Evolutionary conservation across 1,140 invertebrate species (phyloP).

Genomic region (Pissodes strobi): DNA sequence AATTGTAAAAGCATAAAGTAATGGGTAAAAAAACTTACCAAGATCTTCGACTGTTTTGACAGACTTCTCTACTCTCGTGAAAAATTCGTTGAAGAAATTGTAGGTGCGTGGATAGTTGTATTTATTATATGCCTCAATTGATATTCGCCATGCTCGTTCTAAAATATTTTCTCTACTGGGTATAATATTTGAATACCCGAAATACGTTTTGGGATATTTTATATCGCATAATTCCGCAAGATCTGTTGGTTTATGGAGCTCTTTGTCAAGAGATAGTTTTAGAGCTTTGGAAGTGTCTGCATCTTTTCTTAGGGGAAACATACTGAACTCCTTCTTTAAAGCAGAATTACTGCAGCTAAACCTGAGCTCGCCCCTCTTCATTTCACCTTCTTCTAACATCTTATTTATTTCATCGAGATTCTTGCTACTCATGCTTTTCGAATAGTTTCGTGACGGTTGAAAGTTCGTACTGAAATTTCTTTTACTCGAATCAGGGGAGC

Average conservation of each 20-base stretch:
- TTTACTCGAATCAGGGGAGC: background rate
- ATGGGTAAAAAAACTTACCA: conserved; percentile 21
- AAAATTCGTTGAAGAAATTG: conserved; percentile 24
- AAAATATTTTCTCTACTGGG: conserved; percentile 33
- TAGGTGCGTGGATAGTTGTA: conserved; percentile 7
- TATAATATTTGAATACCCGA: conserved; percentile 23
- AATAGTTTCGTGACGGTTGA: conserved; percentile 4
- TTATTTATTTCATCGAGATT: conserved; percentile 31
- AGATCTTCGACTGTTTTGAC: conserved; percentile 28
- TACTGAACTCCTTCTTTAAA: background rate
- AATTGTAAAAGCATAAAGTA: too few relatives aligned
- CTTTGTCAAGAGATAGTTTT: conserved; percentile 14
- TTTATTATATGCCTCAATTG: conserved; percentile 16
- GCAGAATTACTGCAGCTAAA: background rate
- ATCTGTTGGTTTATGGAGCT: background rate
- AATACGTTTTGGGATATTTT: conserved; percentile 14
- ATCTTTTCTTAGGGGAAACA: conserved; percentile 1
- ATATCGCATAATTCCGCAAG: background rate
- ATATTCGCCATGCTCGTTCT: conserved; percentile 25
- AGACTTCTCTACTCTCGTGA: conserved; percentile 11
- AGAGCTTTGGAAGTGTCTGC: background rate
- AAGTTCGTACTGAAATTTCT: conserved; percentile 15
- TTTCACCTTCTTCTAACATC: conserved; percentile 31
- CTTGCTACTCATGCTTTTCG: conserved; percentile 6
- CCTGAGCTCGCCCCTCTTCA: background rate